A percentile compares a stretch with the other conserved stretches of the same genome.
Evolutionary conservation across 2,797 vertebrate genomes (phyloP).

Genomic region (Glyptemys insculpta): DNA sequence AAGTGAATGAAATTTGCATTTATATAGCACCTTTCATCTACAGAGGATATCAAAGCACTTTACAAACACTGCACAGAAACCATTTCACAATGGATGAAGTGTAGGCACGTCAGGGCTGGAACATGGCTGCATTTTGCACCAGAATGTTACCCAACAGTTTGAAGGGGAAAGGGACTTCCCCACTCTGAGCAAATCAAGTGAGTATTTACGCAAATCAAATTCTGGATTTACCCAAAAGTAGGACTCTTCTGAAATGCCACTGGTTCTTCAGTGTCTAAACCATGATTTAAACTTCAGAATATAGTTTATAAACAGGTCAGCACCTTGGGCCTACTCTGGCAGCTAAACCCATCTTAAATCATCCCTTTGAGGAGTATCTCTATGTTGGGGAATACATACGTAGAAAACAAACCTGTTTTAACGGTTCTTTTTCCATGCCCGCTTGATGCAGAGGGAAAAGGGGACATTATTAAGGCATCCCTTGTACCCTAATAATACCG

Average conservation of each 20-base stretch:
- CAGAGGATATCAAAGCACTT: slow-evolving; percentile 47
- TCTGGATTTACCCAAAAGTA: background rate
- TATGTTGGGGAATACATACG: background rate
- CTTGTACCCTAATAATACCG: background rate
- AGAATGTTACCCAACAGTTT: accelerated
- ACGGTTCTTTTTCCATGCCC: background rate
- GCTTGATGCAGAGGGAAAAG: background rate
- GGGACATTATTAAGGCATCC: background rate
- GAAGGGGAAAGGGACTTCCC: background rate
- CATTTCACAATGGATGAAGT: background rate
- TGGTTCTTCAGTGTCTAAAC: background rate
- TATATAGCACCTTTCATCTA: slow-evolving; percentile 72
- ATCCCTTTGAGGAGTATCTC: background rate
- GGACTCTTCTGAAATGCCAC: background rate
- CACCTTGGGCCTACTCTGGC: background rate
- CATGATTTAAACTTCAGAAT: background rate
- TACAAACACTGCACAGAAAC: background rate
- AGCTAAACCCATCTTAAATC: background rate
- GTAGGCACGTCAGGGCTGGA: background rate
- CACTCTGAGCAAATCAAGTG: background rate
- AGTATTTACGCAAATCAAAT: background rate
- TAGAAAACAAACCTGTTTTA: background rate
- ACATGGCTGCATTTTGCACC: background rate
- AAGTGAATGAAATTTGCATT: slow-evolving; percentile 64
- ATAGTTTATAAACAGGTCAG: accelerated